Conservation (phyloP, 2,113 vertebrate species). For the Atractosteus spatula region DNA sequence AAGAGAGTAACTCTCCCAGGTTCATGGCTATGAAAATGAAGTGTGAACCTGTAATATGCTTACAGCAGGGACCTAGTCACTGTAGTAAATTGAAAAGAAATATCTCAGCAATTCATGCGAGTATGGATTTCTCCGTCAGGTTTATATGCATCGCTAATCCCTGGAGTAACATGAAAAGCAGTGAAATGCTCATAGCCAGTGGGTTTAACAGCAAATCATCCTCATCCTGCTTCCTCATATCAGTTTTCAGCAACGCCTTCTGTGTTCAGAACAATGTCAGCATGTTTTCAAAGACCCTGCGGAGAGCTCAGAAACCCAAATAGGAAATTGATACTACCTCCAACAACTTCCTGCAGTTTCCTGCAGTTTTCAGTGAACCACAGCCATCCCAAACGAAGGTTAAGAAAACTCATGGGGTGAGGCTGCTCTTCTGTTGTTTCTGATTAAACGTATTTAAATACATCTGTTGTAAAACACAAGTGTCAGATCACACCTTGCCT, state of each 20-base stretch:
- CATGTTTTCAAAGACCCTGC: constrained; percentile 46
- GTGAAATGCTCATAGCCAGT: constrained; percentile 16
- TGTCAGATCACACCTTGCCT: too few relatives aligned
- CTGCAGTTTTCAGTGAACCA: constrained; percentile 44
- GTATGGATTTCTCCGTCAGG: constrained; percentile 23
- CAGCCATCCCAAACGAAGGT: constrained; percentile 33
- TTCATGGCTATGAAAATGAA: constrained; percentile 15
- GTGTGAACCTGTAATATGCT: constrained; percentile 15
- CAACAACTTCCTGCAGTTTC: constrained; percentile 83
- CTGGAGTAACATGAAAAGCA: constrained; percentile 33
- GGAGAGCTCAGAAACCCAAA: constrained; percentile 56
- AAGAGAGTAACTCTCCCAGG: constrained; percentile 21
- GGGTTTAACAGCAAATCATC: constrained; percentile 25
- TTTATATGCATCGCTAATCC: constrained; percentile 38
- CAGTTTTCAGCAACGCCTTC: constrained; percentile 40
- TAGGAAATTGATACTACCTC: constrained; percentile 72
- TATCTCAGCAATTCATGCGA: constrained; percentile 31
- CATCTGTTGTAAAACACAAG: too few relatives aligned
- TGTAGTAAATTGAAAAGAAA: constrained; percentile 35
- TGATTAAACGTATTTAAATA: too few relatives aligned
- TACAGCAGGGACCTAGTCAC: constrained; percentile 19
- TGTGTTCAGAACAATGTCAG: constrained; percentile 38
- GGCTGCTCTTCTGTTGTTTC: not conserved
- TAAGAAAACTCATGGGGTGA: constrained; percentile 25
- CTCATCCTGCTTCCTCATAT: constrained; percentile 20